These are phyloP conservation scores for Cetoscarus ocellatus DNA, from an alignment of 2,797 vertebrate genomes.

Conservation along the genomic window DNA sequence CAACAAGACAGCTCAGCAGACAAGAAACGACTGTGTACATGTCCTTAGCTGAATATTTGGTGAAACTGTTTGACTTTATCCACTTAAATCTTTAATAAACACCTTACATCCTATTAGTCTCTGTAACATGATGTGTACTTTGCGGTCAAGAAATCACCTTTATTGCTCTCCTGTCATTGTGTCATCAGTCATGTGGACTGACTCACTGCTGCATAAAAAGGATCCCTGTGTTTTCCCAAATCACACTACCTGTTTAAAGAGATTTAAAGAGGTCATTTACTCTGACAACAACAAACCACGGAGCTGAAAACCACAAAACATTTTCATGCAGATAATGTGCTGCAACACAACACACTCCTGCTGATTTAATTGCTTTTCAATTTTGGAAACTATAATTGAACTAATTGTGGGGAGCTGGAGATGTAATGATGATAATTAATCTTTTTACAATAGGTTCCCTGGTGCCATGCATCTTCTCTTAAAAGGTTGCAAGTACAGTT, in stretches of 20 bases:
- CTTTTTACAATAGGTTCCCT: slow-evolving; percentile 34
- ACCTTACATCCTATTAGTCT: slow-evolving; percentile 2
- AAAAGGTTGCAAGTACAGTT: slow-evolving; percentile 16
- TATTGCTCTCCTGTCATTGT: slow-evolving; percentile 10
- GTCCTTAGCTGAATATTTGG: neutral
- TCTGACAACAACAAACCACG: neutral
- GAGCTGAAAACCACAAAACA: slow-evolving; percentile 16
- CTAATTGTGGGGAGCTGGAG: slow-evolving; percentile 51
- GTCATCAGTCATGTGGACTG: slow-evolving; percentile 31
- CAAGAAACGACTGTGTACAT: neutral
- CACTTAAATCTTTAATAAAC: slow-evolving; percentile 7
- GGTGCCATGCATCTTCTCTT: slow-evolving; percentile 27
- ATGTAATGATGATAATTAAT: slow-evolving; percentile 45
- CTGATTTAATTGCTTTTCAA: slow-evolving; percentile 6
- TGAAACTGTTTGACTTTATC: neutral
- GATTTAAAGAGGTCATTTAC: slow-evolving; percentile 16
- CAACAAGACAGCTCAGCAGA: slow-evolving; percentile 16
- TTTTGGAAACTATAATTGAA: slow-evolving; percentile 23
- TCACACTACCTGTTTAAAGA: slow-evolving; percentile 46
- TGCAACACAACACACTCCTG: slow-evolving; percentile 5
- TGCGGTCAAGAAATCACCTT: slow-evolving; percentile 12
- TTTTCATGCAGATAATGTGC: neutral
- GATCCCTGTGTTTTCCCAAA: slow-evolving; percentile 38
- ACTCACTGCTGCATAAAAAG: slow-evolving; percentile 47
- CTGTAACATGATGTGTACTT: neutral